Conservation (phyloP, 2,113 vertebrate genomes). For the Chloropsis cyanopogon region DNA sequence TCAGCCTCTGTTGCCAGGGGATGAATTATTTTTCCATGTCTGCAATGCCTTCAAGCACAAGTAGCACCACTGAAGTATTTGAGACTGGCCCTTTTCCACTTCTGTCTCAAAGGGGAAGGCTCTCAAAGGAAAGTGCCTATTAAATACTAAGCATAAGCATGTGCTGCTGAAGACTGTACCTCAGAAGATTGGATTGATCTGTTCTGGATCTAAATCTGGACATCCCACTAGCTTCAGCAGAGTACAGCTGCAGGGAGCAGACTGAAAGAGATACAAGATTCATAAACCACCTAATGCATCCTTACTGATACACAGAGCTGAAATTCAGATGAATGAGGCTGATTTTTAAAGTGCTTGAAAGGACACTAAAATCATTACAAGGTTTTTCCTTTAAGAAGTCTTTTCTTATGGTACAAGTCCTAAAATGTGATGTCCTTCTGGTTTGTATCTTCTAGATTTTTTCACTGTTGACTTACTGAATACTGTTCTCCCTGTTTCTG, state of each 20-base stretch:
- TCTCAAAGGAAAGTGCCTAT: conserved; percentile 35
- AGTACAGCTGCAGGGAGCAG: conserved; percentile 23
- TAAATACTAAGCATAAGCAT: conserved; percentile 4
- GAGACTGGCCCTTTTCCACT: neutral
- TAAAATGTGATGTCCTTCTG: neutral
- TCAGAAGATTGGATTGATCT: neutral
- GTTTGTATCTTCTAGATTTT: neutral
- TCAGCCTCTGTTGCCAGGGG: neutral
- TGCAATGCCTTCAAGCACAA: conserved; percentile 8
- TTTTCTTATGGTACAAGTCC: neutral
- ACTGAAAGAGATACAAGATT: neutral
- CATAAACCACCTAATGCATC: neutral
- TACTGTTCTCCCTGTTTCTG: neutral
- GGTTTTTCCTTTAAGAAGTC: neutral
- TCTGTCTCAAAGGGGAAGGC: neutral
- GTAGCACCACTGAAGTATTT: neutral
- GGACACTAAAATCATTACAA: neutral
- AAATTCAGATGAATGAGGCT: neutral
- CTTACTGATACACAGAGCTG: neutral
- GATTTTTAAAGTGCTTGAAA: neutral
- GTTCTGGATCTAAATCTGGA: neutral
- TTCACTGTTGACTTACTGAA: neutral
- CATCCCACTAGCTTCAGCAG: neutral
- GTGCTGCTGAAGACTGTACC: neutral
- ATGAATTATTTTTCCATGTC: neutral